Conservation (phyloP, 2,797 vertebrate genomes). For the Phoeniculus purpureus region DNA sequence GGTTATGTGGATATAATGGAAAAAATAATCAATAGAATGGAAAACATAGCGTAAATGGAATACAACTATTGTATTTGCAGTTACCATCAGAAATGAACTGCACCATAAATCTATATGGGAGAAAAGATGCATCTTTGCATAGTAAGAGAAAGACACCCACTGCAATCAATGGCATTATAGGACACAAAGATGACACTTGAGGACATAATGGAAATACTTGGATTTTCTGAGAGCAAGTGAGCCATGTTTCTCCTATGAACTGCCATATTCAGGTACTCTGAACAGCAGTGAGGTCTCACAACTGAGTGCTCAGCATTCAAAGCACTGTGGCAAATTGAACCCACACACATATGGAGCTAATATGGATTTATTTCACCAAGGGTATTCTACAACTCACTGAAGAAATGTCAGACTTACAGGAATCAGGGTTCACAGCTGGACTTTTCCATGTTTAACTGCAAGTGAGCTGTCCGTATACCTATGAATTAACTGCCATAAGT, state of each 20-base stretch:
- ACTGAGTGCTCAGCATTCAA: neutral
- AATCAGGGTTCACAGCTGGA: neutral
- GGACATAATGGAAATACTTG: neutral
- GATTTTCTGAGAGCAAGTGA: neutral
- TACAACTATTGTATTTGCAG: neutral
- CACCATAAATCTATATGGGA: accelerated
- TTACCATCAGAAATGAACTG: neutral
- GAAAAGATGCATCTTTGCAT: neutral
- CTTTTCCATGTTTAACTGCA: neutral
- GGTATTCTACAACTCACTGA: neutral
- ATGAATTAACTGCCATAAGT: neutral
- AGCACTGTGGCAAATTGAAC: neutral
- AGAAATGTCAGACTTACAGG: neutral
- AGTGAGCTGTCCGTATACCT: neutral
- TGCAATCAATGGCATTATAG: accelerated
- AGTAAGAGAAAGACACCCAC: neutral
- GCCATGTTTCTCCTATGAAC: neutral
- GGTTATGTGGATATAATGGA: accelerated
- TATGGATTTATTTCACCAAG: neutral
- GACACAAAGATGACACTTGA: neutral
- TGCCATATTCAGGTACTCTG: neutral
- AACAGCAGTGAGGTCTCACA: neutral
- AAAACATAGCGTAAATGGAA: no score
- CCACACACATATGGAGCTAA: accelerated
- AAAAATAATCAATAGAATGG: no score